A percentile compares a stretch with the other conserved stretches of the same genome.
Conservation (phyloP, 2,888 invertebrate genomes). For the Chydorus sphaericus region DNA sequence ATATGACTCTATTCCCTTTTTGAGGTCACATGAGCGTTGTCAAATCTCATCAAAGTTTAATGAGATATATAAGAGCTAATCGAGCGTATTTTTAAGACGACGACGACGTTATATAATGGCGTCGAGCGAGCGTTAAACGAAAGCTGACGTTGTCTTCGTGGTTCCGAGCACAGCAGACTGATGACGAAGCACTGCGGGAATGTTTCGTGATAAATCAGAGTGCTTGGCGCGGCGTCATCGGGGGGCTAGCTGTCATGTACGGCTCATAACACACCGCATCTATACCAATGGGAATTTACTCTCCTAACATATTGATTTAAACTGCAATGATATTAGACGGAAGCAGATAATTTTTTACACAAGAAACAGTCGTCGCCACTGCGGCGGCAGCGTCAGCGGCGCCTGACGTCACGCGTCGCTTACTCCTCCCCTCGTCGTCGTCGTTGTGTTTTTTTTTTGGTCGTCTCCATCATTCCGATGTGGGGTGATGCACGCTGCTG, state of each 20-base stretch:
- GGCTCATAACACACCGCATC: neutral
- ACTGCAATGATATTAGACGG: neutral
- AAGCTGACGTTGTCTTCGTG: too few relatives aligned
- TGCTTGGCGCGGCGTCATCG: neutral
- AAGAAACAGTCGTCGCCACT: neutral
- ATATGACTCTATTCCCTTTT: too few relatives aligned
- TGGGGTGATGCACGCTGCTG: neutral
- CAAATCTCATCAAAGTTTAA: too few relatives aligned
- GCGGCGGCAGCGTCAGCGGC: constrained; percentile 1
- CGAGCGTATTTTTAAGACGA: too few relatives aligned
- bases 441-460: neutral
- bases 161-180: too few relatives aligned
- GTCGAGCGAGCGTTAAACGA: neutral
- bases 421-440: constrained; percentile 1
- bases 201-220: neutral
- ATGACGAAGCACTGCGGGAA: too few relatives aligned
- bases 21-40: too few relatives aligned
- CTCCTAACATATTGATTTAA: too few relatives aligned
- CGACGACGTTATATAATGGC: neutral
- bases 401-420: constrained; percentile 13
- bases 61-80: too few relatives aligned
- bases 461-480: constrained; percentile 2
- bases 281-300: too few relatives aligned
- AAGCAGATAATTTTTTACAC: constrained; percentile 1
- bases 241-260: neutral